Conservation (phyloP, 2,113 vertebrate genomes). For the Ellobius talpinus region DNA sequence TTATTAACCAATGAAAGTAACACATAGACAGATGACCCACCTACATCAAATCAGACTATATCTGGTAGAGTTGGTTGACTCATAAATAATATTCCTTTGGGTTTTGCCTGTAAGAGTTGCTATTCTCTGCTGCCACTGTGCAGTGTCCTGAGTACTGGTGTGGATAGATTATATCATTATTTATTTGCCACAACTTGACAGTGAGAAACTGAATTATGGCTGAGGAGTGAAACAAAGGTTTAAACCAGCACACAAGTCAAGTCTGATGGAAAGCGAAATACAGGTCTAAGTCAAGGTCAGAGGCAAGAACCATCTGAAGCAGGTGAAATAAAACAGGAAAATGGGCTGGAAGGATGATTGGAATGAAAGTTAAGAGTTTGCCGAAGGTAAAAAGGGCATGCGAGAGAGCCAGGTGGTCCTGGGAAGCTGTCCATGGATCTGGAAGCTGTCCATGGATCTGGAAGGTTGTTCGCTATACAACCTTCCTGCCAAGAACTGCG, state of each 20-base stretch:
- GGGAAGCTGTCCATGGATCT: too few relatives aligned
- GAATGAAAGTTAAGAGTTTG: background rate
- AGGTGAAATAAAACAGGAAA: background rate
- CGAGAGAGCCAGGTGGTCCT: background rate
- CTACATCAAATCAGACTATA: background rate
- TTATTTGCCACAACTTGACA: background rate
- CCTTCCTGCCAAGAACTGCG: background rate
- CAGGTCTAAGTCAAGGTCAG: background rate
- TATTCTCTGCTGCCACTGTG: rapidly evolving
- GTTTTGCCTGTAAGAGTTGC: background rate
- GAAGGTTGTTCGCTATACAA: background rate
- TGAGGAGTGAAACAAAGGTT: slow-evolving; percentile 17
- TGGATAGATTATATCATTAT: background rate
- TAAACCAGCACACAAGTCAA: background rate
- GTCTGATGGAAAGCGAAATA: background rate
- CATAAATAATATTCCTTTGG: background rate
- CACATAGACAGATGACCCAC: too few relatives aligned
- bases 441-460: background rate
- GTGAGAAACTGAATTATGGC: background rate
- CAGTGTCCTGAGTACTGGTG: background rate
- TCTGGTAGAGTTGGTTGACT: background rate
- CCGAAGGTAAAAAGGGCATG: background rate
- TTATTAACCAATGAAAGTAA: too few relatives aligned
- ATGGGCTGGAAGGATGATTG: background rate
- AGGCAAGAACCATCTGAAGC: background rate